These are phyloP conservation scores for Furcifer pardalis DNA, from an alignment of 2,797 vertebrate genomes.

Conservation along the genomic window DNA sequence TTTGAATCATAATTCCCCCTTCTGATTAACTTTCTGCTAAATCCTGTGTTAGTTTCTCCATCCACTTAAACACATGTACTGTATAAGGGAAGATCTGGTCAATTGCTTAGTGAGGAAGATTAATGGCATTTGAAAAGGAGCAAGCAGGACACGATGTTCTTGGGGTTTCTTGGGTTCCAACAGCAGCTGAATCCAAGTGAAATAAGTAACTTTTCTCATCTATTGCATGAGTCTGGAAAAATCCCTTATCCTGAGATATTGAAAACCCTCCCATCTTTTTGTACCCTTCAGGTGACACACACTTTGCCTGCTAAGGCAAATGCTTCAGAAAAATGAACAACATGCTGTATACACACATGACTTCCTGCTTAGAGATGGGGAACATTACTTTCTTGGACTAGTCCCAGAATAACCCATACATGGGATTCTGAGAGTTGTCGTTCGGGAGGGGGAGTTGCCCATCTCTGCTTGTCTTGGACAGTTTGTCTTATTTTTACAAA, in stretches of 20 bases:
- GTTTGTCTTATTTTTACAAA: background rate
- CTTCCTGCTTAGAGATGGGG: too few relatives aligned
- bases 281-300: background rate
- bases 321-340: background rate
- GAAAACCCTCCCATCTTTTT: background rate
- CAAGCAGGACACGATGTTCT: background rate
- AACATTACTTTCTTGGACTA: too few relatives aligned
- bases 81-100: background rate
- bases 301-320: background rate
- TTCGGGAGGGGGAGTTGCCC: too few relatives aligned
- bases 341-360: background rate
- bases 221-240: background rate
- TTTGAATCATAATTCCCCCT: background rate
- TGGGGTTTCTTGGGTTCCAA: background rate
- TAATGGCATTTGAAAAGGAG: background rate
- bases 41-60: background rate
- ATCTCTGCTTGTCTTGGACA: too few relatives aligned
- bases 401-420: too few relatives aligned
- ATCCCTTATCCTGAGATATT: background rate
- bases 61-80: background rate
- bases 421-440: too few relatives aligned
- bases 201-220: background rate
- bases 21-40: slow-evolving; percentile 4
- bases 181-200: background rate
- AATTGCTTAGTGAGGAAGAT: background rate